These are phyloP conservation scores for Ceratoteleas bidentatus DNA, from an alignment of 1,140 invertebrate species.

Conservation along the genomic window DNA sequence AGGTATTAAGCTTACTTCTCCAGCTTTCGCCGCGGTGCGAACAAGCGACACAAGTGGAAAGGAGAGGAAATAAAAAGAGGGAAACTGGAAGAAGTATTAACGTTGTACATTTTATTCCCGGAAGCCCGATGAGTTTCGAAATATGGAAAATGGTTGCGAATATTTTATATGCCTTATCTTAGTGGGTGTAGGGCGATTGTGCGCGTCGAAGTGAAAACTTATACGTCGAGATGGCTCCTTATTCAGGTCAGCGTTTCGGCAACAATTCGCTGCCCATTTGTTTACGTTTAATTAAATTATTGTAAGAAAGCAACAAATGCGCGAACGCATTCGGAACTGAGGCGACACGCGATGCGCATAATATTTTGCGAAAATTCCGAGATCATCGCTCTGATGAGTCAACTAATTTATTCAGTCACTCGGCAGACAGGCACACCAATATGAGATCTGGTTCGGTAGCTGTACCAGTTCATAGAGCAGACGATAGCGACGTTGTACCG, in stretches of 20 bases:
- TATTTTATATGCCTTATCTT: constrained; percentile 26
- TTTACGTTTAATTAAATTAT: too few relatives aligned
- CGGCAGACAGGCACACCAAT: constrained; percentile 38
- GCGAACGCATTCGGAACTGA: constrained; percentile 8
- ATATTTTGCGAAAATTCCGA: constrained; percentile 56
- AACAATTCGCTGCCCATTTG: too few relatives aligned
- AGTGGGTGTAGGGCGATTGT: constrained; percentile 6
- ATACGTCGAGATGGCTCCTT: neutral
- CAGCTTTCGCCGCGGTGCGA: constrained; percentile 49
- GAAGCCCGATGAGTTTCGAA: constrained; percentile 73
- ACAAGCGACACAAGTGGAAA: constrained; percentile 34
- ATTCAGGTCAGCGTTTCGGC: neutral
- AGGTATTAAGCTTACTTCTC: constrained; percentile 77
- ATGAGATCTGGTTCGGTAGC: constrained; percentile 66
- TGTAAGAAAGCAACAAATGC: neutral
- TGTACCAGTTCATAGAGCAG: constrained; percentile 66
- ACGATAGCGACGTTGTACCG: constrained; percentile 64
- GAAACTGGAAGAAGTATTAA: constrained; percentile 73
- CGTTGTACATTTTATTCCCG: constrained; percentile 72
- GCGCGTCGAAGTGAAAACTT: neutral
- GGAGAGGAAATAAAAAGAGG: constrained; percentile 38
- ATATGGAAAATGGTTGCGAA: constrained; percentile 70
- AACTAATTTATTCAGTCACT: constrained; percentile 74
- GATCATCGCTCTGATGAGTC: constrained; percentile 64
- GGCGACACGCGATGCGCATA: constrained; percentile 20